Base-by-base conservation (phyloP, 2,888 invertebrate genomes). In the Cataglyphis livida region DNA sequence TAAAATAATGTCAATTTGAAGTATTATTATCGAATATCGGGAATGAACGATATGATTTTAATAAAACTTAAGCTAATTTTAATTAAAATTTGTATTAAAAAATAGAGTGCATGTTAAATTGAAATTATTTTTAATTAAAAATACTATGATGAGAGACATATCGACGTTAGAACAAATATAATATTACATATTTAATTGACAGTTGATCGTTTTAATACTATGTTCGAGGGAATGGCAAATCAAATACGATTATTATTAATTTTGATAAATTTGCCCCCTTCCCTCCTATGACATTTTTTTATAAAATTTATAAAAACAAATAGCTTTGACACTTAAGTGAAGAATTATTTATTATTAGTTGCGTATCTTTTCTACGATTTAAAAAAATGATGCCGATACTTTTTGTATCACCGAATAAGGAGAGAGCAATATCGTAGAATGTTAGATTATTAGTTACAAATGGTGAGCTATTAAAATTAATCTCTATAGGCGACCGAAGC, bases 391-490 rank as follows among this genome's bases (percentile, higher is more conserved):
- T 1, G 5, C 35, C 21, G 10, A 35, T 51, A 28, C 7, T 75
- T 51, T 51, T 51, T 7, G 12, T 25, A 7, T 18, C 35, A 48
- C n/a, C 12, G 32, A 51, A 51, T 51, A 51, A 25, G 7, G n/a
- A 6, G 48, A 48, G 0, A 25, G n/a, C n/a, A 15, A 18, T 38
- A 32, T 62, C 32, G 38, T 48, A 35, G 41, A 4, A 21, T 25
- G 32, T 61, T 65, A 59, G 61, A 44, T 76, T 68, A 83, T 83
- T 83, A 83, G 51, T 54, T 74, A 79, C 35, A 73, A 64, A 74
- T 61, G 74, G 48, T 25, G 51, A 7, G 25, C 74, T 48, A 85
- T 85, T 71, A 83, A 83, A 78, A 74, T 65, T 79, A 75, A 85
- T 83, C 62, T 73, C 54, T 35, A 35, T 32, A 41, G 64, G 10